Evolutionary conservation across 1,140 invertebrate genomes (phyloP), one percentile per base, ranked within the genome.

Genomic region (Augochlora pura): DNA sequence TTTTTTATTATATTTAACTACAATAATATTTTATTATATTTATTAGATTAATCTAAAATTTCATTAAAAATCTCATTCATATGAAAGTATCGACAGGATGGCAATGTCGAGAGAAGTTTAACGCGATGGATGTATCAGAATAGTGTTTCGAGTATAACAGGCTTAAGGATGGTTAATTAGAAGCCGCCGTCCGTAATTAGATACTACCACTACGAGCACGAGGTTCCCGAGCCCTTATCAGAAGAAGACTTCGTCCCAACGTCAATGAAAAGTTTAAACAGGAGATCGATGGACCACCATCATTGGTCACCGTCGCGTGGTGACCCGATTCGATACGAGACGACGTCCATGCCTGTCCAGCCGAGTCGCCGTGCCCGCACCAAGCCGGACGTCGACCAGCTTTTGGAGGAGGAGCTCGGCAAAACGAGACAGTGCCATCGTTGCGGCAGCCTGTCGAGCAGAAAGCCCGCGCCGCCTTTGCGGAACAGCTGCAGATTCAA

Each of bases 401-500:
- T 75, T 12, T 70, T 74, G 1, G 80, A 86, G 14, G 16, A 72
- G 6, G 85, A 85, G 54, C 9, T 62, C 52, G 32, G n/a, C 32
- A 77, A 63, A 32, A 67, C 49, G 0, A 81, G 60, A 32, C 88
- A 82, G 66, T 88, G 88, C 66, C 80, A 77, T 42, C 72, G 83
- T n/a, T 88, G 86, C 23, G 86, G 86, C 9, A 77, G 21, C 38
- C 8, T 80, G 21, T 74, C 86, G 10, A 54, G 5, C 12, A 80
- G 23, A 12, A 88, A 59, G 32, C 39, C 14, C 8, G 57, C 77
- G 14, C 54, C 59, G 9, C 63, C 27, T 12, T 32, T 32, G 21
- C 87, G 72, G 7, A 80, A 74, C 21, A 60, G 46, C 18, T 87
- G 77, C 67, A 78, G 83, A 79, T 83, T 81, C 21, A 83, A 87